Conservation (phyloP, 2,888 invertebrate genomes). For the Agrilus biguttatus region DNA sequence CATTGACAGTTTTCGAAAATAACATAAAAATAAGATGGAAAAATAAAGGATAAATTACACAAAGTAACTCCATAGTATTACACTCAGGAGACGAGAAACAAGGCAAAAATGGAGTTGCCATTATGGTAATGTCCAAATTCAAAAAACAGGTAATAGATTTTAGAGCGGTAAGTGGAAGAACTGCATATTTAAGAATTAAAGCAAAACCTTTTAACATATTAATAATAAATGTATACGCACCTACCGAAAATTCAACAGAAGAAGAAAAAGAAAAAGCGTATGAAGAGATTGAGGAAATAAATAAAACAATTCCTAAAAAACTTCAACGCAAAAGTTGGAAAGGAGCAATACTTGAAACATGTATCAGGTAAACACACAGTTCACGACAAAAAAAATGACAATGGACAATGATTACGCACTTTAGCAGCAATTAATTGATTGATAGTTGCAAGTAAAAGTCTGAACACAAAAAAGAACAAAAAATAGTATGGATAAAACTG, state of each 20-base stretch:
- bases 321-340: conserved; percentile 5
- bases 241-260: conserved; percentile 2
- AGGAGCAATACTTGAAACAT: conserved; percentile 3
- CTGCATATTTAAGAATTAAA: conserved; percentile 4
- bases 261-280: conserved; percentile 7
- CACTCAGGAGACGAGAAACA: conserved; percentile 8
- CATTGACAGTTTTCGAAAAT: no score
- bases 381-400: conserved; percentile 4
- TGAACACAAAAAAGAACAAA: conserved; percentile 6
- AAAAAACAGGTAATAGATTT: conserved; percentile 5
- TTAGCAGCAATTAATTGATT: conserved; percentile 4
- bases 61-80: conserved; percentile 4
- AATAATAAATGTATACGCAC: conserved; percentile 5
- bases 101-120: conserved; percentile 8
- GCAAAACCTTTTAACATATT: conserved; percentile 4
- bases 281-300: conserved; percentile 3
- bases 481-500: conserved; percentile 5
- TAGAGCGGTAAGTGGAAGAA: conserved; percentile 6
- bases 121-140: conserved; percentile 4
- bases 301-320: conserved; percentile 4
- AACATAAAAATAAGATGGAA: conserved; percentile 8
- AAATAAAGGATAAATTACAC: conserved; percentile 6
- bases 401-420: conserved; percentile 5
- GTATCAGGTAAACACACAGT: conserved; percentile 7
- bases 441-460: conserved; percentile 4